These are phyloP conservation scores for Saccopteryx bilineata DNA, from an alignment of 2,113 vertebrate genomes.

Conservation along the genomic window DNA sequence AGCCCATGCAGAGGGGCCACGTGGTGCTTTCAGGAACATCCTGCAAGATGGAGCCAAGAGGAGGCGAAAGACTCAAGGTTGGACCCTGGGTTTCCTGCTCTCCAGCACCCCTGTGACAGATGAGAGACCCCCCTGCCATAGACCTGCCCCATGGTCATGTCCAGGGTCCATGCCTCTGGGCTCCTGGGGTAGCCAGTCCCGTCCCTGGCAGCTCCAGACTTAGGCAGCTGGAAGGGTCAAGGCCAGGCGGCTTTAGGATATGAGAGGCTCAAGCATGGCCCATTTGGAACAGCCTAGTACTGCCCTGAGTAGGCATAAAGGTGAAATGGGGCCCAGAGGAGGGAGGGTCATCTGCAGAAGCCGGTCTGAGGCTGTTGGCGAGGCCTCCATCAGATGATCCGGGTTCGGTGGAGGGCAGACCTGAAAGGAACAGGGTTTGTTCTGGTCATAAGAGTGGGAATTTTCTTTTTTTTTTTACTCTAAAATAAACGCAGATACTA, in stretches of 20 bases:
- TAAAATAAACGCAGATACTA: background rate
- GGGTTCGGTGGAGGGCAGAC: background rate
- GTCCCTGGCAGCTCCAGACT: background rate
- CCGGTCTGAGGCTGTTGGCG: background rate
- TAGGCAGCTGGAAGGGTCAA: background rate
- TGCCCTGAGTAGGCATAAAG: background rate
- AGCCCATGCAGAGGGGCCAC: background rate
- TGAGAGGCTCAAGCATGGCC: background rate
- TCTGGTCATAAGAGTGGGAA: background rate
- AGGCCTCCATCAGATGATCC: too few species aligned
- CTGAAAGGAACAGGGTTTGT: background rate
- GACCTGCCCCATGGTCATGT: background rate
- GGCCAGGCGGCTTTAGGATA: background rate
- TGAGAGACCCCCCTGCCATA: background rate
- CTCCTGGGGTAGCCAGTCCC: background rate
- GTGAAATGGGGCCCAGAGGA: fast-evolving
- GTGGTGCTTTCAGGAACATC: background rate
- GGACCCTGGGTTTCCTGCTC: background rate
- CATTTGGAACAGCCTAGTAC: background rate
- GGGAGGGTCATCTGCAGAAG: background rate
- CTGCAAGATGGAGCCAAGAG: background rate
- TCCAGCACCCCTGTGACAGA: background rate
- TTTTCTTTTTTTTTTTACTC: background rate
- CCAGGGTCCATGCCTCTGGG: background rate
- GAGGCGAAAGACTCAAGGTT: background rate